Conservation (phyloP, 2,113 vertebrate species). For the Peromyscus californicus region DNA sequence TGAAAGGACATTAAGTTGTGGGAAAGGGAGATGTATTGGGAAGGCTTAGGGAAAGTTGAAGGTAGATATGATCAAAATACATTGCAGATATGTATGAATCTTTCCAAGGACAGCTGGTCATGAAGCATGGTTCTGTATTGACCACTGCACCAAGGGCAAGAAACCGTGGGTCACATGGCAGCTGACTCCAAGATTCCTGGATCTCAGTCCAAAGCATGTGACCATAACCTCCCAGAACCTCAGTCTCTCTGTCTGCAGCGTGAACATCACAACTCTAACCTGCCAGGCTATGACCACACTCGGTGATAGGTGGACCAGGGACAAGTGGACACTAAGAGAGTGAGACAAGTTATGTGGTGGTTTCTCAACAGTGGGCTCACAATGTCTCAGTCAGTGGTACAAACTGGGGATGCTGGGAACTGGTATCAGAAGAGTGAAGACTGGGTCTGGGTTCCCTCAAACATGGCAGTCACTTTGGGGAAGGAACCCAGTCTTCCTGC, state of each 20-base stretch:
- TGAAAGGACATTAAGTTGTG: background rate
- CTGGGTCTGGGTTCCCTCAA: background rate
- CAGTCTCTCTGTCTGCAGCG: background rate
- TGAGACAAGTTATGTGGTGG: background rate
- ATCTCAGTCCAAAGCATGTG: background rate
- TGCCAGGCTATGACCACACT: too few relatives aligned
- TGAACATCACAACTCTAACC: background rate
- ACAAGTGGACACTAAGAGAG: too few relatives aligned
- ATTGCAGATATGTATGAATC: background rate
- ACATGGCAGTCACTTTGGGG: background rate
- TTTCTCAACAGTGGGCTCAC: background rate
- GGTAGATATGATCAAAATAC: background rate
- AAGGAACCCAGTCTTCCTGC: background rate
- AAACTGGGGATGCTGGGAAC: background rate
- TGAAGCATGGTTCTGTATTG: background rate
- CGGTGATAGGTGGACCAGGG: fast-evolving
- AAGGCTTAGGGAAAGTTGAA: background rate
- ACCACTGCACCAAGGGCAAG: background rate
- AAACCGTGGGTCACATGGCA: background rate
- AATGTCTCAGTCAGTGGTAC: background rate
- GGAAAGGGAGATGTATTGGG: background rate
- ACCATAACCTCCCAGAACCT: background rate
- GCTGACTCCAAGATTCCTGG: fast-evolving
- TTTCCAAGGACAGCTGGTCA: background rate
- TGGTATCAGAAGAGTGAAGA: background rate